phyloP scores from a whole-genome alignment of 2,113 vertebrate species.

The Hemibagrus wyckioides region DNA sequence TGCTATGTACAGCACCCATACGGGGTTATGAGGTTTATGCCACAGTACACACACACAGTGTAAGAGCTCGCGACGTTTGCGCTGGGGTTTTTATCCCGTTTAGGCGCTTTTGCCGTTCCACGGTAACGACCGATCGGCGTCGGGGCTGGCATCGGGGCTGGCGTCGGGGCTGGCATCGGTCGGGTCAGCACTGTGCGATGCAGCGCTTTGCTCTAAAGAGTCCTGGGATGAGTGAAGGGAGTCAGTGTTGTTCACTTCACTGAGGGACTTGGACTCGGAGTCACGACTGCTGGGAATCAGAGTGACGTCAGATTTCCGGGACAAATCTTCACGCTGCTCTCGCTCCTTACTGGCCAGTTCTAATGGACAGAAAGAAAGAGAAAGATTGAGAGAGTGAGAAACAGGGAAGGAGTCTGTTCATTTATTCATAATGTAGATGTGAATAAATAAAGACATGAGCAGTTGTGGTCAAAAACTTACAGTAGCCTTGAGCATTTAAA shows the following conservation, averaged over 20 bases:
- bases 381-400: neutral
- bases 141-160: constrained; percentile 41
- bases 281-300: constrained; percentile 38
- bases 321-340: constrained; percentile 47
- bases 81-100: neutral
- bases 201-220: constrained; percentile 48
- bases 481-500: too few species aligned
- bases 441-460: neutral
- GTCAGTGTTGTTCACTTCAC: constrained; percentile 55
- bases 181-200: constrained; percentile 39
- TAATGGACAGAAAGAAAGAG: constrained; percentile 34
- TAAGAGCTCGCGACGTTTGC: neutral
- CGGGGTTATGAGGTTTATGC: constrained; percentile 17
- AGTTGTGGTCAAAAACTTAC: too few species aligned
- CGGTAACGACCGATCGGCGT: constrained; percentile 39
- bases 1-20: constrained; percentile 49
- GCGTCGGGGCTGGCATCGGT: constrained; percentile 34
- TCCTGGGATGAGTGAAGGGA: constrained; percentile 56
- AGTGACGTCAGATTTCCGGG: constrained; percentile 37
- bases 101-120: constrained; percentile 59
- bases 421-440: neutral
- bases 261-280: constrained; percentile 45
- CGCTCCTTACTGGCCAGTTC: constrained; percentile 57
- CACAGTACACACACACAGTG: constrained; percentile 47
- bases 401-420: neutral